Conservation (phyloP, 2,113 vertebrate genomes). For the Raphicerus campestris region DNA sequence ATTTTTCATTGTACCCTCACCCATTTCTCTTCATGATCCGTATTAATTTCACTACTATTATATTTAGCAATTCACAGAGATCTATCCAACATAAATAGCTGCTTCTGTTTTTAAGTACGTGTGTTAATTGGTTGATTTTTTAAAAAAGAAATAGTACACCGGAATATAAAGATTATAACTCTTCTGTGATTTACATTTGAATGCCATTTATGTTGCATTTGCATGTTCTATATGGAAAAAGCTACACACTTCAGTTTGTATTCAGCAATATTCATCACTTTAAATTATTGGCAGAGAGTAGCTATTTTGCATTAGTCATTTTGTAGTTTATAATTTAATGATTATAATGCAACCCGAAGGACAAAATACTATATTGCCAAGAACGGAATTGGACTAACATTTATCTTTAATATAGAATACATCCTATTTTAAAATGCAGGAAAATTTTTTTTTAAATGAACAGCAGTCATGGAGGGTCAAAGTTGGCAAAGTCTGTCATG, state of each 20-base stretch:
- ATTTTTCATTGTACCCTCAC: background rate
- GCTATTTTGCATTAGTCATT: conserved; percentile 54
- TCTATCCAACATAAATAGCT: background rate
- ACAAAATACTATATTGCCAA: conserved; percentile 53
- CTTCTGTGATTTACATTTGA: conserved; percentile 5
- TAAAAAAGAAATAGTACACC: background rate
- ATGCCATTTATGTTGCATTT: background rate
- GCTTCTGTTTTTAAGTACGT: background rate
- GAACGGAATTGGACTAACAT: conserved; percentile 5
- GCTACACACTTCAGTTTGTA: background rate
- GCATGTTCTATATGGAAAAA: conserved; percentile 7
- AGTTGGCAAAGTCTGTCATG: conserved; percentile 13
- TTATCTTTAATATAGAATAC: conserved; percentile 37
- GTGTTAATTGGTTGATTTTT: background rate
- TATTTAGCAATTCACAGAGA: background rate
- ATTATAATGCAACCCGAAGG: conserved; percentile 53
- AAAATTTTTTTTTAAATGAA: background rate
- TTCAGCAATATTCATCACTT: conserved; percentile 33
- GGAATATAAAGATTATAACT: conserved; percentile 9
- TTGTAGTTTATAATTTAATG: conserved; percentile 40
- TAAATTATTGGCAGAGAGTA: conserved; percentile 38
- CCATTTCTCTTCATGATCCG: background rate
- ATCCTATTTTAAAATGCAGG: conserved; percentile 8
- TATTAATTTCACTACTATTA: background rate
- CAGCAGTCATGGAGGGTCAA: background rate